Base-by-base conservation (phyloP, 2,888 invertebrate species). In the Drosophila algonquin region DNA sequence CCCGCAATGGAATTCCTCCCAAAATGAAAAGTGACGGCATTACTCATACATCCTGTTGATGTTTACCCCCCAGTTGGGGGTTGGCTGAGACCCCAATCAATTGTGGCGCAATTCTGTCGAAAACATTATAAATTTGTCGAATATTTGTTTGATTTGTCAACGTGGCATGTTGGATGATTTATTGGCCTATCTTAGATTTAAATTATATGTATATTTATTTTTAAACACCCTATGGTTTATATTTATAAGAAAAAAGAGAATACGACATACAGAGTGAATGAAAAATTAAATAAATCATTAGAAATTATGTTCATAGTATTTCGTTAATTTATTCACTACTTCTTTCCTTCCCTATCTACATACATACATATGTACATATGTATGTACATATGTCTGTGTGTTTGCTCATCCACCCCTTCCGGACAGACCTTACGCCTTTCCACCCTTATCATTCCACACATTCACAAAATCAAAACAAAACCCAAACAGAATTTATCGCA, bases 1-100 rank as follows among this genome's bases (percentile, higher is more conserved):
- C 30, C 30, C 30, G 2, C 50, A 47, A 32, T 44, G 10, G 10
- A 47, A 24, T 58, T 44, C 14, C 8, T 24, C 48, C 35, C 14
- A n/a, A 53, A 10, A 24, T 5, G 24, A 24, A 3, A 30, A 63
- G 10, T 40, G 6, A 16, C 40, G 50, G 44, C 12, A 64, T 70
- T 72, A 74, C 48, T 79, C 81, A 69, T 58, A 27, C 55, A 70
- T 71, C 65, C 74, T 73, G 73, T 81, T 81, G 53, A 61, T 16
- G 46, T 60, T 32, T 68, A 9, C 40, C 54, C 27, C 3, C 27
- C n/a, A 30, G 32, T 6, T 60, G 16, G 21, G n/a, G 40, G 14
- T 5, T 40, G 35, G 0, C 35, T 14, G 14, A 6, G 40, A 40
- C 40, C 47, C 24, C 21, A n/a, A 27, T 12, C 18, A 27, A 32